Evolutionary conservation across 2,797 vertebrate genomes (phyloP).

Genomic region (Typhlichthys subterraneus): DNA sequence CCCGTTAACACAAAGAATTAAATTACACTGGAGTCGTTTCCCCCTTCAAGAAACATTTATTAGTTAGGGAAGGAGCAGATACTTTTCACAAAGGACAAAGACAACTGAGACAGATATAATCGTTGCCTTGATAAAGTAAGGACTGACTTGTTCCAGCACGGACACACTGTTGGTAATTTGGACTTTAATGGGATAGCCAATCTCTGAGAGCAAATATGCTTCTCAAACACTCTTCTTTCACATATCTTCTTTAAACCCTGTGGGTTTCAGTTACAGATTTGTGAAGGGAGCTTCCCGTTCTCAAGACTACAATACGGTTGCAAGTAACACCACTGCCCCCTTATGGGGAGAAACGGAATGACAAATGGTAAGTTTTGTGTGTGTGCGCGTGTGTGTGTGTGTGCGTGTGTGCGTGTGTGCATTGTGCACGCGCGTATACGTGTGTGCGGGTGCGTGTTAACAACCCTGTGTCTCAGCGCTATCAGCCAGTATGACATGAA

Average conservation of each 20-base stretch:
- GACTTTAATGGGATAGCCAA: slow-evolving; percentile 56
- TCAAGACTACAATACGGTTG: too few relatives aligned
- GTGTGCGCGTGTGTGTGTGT: too few relatives aligned
- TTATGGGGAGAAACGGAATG: too few relatives aligned
- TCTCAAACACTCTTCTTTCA: slow-evolving; percentile 43
- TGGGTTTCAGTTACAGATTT: background rate
- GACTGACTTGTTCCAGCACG: slow-evolving; percentile 46
- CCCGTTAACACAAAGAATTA: slow-evolving; percentile 29
- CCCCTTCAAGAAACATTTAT: slow-evolving; percentile 2
- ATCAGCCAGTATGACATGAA: too few relatives aligned
- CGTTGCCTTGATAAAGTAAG: slow-evolving; percentile 41
- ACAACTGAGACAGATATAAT: slow-evolving; percentile 56
- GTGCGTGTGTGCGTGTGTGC: background rate
- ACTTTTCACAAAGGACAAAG: slow-evolving; percentile 25
- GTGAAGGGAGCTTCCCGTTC: background rate
- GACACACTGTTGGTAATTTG: slow-evolving; percentile 53
- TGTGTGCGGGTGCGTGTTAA: slow-evolving; percentile 4
- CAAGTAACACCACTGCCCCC: too few relatives aligned
- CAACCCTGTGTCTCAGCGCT: too few relatives aligned
- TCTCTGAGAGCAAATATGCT: slow-evolving; percentile 39
- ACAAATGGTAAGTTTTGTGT: too few relatives aligned
- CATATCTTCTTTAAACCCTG: slow-evolving; percentile 36
- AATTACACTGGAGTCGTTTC: too few relatives aligned
- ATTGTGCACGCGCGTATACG: background rate
- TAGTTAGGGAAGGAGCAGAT: slow-evolving; percentile 13